Evolutionary conservation across 1,140 invertebrate species (phyloP).

Genomic region (Mercenaria mercenaria): DNA sequence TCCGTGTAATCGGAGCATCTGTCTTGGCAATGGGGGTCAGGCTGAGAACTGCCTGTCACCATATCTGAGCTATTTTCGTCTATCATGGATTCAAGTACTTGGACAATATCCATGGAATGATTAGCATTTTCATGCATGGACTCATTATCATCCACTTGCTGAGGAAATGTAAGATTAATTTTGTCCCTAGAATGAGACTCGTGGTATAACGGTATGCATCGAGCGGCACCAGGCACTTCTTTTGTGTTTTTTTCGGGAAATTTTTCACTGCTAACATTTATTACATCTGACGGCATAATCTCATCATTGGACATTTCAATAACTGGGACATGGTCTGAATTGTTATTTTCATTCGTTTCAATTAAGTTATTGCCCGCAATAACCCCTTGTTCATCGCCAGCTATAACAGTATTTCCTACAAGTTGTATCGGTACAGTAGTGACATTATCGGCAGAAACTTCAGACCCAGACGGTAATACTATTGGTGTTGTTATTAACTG

Average conservation of each 20-base stretch:
- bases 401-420: slow-evolving; percentile 4
- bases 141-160: not conserved
- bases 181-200: not conserved
- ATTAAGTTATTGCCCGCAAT: not conserved
- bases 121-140: not conserved
- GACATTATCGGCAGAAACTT: not conserved
- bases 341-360: not conserved
- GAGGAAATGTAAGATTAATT: slow-evolving; percentile 16
- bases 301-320: not conserved
- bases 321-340: not conserved
- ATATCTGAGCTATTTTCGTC: not conserved
- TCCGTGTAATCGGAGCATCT: slow-evolving; percentile 31
- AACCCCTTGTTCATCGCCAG: not conserved
- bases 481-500: slow-evolving; percentile 51
- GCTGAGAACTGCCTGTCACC: not conserved
- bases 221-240: not conserved
- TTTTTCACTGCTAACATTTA: not conserved
- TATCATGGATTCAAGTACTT: slow-evolving; percentile 23
- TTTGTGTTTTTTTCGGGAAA: not conserved
- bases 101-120: not conserved
- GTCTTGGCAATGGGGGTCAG: slow-evolving; percentile 34
- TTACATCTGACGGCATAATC: not conserved
- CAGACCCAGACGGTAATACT: slow-evolving; percentile 3
- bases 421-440: not conserved
- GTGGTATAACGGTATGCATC: slow-evolving; percentile 9